Evolutionary conservation across 2,888 invertebrate species (phyloP).

Genomic region (Lottia scabra): DNA sequence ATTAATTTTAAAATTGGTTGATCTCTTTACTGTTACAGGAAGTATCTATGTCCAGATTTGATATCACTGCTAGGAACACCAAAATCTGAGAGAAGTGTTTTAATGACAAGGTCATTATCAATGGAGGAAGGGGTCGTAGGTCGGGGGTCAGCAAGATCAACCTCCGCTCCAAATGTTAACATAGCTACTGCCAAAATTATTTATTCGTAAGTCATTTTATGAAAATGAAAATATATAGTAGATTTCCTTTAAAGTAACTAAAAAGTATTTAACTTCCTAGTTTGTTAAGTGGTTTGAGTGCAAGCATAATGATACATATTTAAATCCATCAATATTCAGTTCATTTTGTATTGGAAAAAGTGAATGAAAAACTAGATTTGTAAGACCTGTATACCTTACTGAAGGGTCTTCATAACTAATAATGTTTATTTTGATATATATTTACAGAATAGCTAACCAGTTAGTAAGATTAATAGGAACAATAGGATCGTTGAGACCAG

Average conservation of each 20-base stretch:
- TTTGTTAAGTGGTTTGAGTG: too few species aligned
- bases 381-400: too few species aligned
- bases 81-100: conserved; percentile 83
- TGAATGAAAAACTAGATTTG: too few species aligned
- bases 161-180: conserved; percentile 82
- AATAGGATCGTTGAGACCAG: conserved; percentile 83
- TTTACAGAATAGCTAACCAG: conserved; percentile 85
- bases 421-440: conserved; percentile 17
- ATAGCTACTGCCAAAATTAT: conserved; percentile 90
- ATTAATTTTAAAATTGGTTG: background rate
- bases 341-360: too few species aligned
- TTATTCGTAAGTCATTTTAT: conserved; percentile 76
- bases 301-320: too few species aligned
- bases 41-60: conserved; percentile 90
- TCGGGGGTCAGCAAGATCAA: conserved; percentile 78
- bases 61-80: conserved; percentile 91
- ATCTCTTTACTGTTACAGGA: conserved; percentile 75
- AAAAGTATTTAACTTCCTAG: too few species aligned
- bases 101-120: conserved; percentile 70
- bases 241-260: too few species aligned
- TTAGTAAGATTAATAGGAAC: conserved; percentile 89
- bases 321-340: too few species aligned
- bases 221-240: too few species aligned
- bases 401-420: background rate
- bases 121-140: conserved; percentile 72